Evolutionary conservation across 2,113 vertebrate species (phyloP).

Genomic region (Gymnogyps californianus): DNA sequence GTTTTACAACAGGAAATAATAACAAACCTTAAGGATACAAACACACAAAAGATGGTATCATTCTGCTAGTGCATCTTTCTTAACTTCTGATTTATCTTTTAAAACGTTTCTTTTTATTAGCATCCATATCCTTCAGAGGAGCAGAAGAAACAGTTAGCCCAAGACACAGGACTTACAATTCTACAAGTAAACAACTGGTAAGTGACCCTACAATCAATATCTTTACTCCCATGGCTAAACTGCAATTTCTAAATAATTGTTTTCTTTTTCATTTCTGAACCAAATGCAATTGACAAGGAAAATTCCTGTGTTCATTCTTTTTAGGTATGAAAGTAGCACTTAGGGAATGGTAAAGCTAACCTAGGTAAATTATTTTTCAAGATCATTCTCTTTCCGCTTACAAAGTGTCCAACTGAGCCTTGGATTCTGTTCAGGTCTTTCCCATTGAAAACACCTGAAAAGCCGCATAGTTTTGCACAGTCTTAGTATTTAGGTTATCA

Average conservation of each 20-base stretch:
- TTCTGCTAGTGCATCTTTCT: constrained; percentile 67
- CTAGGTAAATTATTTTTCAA: constrained; percentile 43
- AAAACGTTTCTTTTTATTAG: constrained; percentile 82
- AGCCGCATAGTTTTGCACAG: constrained; percentile 23
- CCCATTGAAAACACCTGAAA: constrained; percentile 47
- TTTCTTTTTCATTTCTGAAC: constrained; percentile 74
- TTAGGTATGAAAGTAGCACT: constrained; percentile 30
- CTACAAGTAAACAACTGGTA: constrained; percentile 99
- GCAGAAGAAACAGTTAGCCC: constrained; percentile 99
- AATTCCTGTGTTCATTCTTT: constrained; percentile 50
- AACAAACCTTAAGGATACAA: constrained; percentile 43
- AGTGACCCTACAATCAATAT: constrained; percentile 79
- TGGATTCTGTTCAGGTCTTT: constrained; percentile 48
- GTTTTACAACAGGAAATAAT: constrained; percentile 2
- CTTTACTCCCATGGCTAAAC: constrained; percentile 69
- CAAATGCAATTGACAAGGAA: constrained; percentile 43
- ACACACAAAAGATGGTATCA: constrained; percentile 62
- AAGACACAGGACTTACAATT: constrained; percentile 99
- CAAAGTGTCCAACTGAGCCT: constrained; percentile 34
- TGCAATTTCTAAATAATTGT: constrained; percentile 67
- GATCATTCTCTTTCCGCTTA: background rate
- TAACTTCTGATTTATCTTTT: constrained; percentile 77
- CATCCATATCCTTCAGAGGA: constrained; percentile 99
- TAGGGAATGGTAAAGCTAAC: constrained; percentile 42
- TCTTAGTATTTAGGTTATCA: background rate